Percentiles rank a stretch among this genome's conserved stretches.
Evolutionary conservation across 2,113 vertebrate species (phyloP).

Genomic region (Aix galericulata): DNA sequence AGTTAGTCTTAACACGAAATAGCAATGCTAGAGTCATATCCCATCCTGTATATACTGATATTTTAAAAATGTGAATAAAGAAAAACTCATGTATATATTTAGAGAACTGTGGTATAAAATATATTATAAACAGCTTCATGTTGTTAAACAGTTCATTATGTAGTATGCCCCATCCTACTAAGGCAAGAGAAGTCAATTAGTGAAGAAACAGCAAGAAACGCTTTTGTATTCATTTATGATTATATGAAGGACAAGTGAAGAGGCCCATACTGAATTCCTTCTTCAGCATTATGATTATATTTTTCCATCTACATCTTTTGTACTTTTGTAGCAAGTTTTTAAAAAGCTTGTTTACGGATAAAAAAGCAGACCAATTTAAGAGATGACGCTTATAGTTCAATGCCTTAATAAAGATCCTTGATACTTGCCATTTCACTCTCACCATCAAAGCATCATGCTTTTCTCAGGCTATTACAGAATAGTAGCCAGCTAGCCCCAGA

Average conservation of each 20-base stretch:
- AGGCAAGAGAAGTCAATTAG: background rate
- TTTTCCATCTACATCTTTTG: background rate
- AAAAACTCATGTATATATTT: background rate
- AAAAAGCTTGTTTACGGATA: background rate
- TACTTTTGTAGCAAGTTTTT: conserved; percentile 14
- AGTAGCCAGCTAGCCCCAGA: background rate
- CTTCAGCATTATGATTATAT: background rate
- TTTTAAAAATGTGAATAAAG: background rate
- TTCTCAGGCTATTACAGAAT: background rate
- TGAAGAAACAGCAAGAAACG: background rate
- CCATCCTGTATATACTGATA: background rate
- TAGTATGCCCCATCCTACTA: background rate
- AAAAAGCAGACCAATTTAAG: conserved; percentile 10
- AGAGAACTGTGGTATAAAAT: background rate
- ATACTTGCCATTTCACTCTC: background rate
- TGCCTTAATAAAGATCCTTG: conserved; percentile 12
- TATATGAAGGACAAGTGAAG: fast-evolving
- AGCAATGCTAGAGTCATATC: background rate
- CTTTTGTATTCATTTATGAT: background rate
- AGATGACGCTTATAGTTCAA: background rate
- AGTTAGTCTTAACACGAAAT: background rate
- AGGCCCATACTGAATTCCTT: background rate
- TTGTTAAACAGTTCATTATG: background rate
- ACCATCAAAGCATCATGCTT: background rate
- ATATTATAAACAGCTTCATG: background rate